phyloP scores from a whole-genome alignment of 2,113 vertebrate genomes.

The Myotis brandtii region DNA sequence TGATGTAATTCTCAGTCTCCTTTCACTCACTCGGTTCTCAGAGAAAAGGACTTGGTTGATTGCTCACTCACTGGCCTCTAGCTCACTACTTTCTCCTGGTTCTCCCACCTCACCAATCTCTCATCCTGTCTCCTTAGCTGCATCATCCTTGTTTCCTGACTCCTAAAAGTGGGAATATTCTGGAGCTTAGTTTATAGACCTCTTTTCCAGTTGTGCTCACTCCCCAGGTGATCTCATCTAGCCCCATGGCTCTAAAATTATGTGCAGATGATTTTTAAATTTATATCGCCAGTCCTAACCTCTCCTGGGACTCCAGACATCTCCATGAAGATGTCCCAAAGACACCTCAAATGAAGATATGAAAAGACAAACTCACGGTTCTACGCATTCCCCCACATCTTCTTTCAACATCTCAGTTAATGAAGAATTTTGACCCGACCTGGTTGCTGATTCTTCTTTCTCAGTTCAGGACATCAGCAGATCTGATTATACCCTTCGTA shows the following conservation, averaged over 20 bases:
- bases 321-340: neutral
- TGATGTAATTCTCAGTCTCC: neutral
- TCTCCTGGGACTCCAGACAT: neutral
- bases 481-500: neutral
- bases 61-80: neutral
- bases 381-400: neutral
- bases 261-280: neutral
- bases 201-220: neutral
- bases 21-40: neutral
- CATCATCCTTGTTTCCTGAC: neutral
- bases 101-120: neutral
- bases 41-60: neutral
- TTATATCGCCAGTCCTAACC: neutral
- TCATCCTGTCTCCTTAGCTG: neutral
- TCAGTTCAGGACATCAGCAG: neutral
- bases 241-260: neutral
- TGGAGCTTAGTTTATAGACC: neutral
- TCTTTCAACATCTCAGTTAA: neutral
- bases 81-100: neutral
- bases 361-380: neutral
- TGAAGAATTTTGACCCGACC: neutral
- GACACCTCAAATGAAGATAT: neutral
- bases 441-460: neutral
- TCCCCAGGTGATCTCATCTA: neutral
- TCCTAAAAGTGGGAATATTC: neutral